Evolutionary conservation across 2,797 vertebrate species (phyloP).

Genomic region (Phrynocephalus vlangalii): DNA sequence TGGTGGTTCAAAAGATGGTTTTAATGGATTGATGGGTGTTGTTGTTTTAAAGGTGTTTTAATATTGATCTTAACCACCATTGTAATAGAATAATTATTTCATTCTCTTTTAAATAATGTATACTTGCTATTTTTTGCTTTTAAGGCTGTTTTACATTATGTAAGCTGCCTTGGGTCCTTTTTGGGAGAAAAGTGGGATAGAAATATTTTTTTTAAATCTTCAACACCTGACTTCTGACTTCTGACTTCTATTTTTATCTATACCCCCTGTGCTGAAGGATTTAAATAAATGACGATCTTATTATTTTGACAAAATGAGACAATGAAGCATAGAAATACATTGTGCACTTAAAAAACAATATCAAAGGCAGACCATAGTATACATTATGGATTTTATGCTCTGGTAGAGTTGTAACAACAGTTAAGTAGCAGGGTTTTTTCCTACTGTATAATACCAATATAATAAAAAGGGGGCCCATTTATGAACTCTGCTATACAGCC

Average conservation of each 20-base stretch:
- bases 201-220: no score
- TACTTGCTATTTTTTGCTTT: no score
- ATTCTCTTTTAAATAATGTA: no score
- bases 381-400: slow-evolving; percentile 71
- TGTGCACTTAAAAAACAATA: slow-evolving; percentile 47
- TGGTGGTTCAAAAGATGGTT: no score
- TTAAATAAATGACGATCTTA: slow-evolving; percentile 48
- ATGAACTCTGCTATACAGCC: slow-evolving; percentile 72
- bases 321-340: slow-evolving; percentile 24
- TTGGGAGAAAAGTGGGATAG: no score
- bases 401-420: slow-evolving; percentile 68
- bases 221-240: background rate
- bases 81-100: no score
- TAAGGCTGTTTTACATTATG: no score
- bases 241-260: slow-evolving; percentile 14
- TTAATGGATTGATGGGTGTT: no score
- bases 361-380: slow-evolving; percentile 67
- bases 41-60: no score
- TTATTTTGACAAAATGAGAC: slow-evolving; percentile 42
- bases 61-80: no score
- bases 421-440: slow-evolving; percentile 70
- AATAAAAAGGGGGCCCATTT: slow-evolving; percentile 71
- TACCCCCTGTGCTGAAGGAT: slow-evolving; percentile 38
- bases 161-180: no score
- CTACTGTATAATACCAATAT: slow-evolving; percentile 72